A percentile compares a stretch with the other conserved stretches of the same genome.
phyloP scores from a whole-genome alignment of 2,888 invertebrate genomes.

The Julus scanicus region DNA sequence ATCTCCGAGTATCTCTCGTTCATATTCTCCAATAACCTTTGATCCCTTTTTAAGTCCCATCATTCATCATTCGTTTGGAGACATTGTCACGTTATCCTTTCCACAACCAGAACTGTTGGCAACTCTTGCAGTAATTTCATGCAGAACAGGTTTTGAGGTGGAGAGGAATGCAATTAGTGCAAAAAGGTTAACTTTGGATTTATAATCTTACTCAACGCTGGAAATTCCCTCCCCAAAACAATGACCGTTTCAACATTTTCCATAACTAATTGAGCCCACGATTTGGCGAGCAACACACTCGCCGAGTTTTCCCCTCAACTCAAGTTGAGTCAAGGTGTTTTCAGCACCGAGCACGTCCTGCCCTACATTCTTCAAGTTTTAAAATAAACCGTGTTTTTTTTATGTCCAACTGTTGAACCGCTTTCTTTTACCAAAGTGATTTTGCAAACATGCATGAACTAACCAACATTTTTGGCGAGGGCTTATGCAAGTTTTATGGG shows the following conservation, averaged over 20 bases:
- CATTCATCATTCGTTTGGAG: background rate
- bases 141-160: background rate
- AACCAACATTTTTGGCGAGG: background rate
- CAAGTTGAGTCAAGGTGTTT: constrained; percentile 11
- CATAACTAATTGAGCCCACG: constrained; percentile 29
- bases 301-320: background rate
- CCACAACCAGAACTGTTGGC: background rate
- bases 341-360: constrained; percentile 39
- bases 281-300: constrained; percentile 17
- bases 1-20: background rate
- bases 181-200: constrained; percentile 12
- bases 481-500: constrained; percentile 37
- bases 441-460: constrained; percentile 28
- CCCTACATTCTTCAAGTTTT: constrained; percentile 37
- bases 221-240: constrained; percentile 20
- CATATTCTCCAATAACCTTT: background rate
- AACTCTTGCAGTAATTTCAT: background rate
- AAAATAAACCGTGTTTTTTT: constrained; percentile 32
- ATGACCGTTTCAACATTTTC: background rate
- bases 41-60: background rate
- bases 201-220: background rate
- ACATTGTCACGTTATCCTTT: background rate
- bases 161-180: background rate
- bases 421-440: constrained; percentile 2
- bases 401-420: background rate